Evolutionary conservation across 1,140 invertebrate genomes (phyloP), one percentile per base, ranked within the genome.

Genomic region (Macrobrachium nipponense): DNA sequence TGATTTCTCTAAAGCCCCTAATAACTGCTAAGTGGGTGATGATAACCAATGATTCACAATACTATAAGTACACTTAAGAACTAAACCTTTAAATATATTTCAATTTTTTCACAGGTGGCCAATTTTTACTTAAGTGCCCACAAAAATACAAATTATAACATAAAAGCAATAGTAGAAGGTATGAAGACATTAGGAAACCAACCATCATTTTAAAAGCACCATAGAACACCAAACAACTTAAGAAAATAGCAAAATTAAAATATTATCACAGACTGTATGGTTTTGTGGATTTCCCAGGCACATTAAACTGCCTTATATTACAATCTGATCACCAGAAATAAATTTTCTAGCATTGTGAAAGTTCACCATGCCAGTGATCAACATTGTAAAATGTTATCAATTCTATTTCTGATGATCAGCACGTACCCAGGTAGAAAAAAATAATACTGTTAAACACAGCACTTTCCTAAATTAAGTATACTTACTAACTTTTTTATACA

Each of bases 221-320:
- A 75, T 76, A 44, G 70, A 82, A 82, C 59, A 82, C 66, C 59
- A 82, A n/a, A 75, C 70, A 60, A 82, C 27, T 59, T 78, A 79
- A 79, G 70, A 60, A 27, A 82, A 62, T 62, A 82, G 76, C 70
- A 70, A 82, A 82, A 82, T 82, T 36, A 36, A 82, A 82, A 51
- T 43, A 27, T 75, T 82, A 82, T 82, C 81, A 82, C 81, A 82
- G 81, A 75, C 73, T 82, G 60, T 61, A 61, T 76, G 81, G 81
- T 75, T 61, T 82, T 36, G 76, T 61, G 58, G 61, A 70, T 73
- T 27, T 80, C 72, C 72, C 73, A n/a, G 72, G 20, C 60, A 70
- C 20, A 17, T 61, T 75, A 72, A 23, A 51, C 27, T 76, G 15
- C 20, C 43, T 8, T 51, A 14, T 82, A 75, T 62, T 62, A 75